Base-by-base conservation (phyloP, 2,113 vertebrate genomes). In the Corythaixoides concolor region DNA sequence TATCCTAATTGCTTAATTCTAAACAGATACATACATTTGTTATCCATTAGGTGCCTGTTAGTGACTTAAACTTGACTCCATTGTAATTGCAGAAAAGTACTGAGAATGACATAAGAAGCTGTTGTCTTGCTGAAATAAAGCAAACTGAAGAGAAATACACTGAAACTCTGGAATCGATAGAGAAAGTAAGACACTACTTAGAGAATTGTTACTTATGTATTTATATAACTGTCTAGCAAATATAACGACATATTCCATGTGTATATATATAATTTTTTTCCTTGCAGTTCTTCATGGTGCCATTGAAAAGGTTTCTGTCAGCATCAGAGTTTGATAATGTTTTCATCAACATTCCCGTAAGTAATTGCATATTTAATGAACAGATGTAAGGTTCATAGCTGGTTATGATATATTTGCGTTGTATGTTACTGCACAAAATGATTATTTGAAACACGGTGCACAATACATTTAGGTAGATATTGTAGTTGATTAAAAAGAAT, bases 71-170 rank as follows among this genome's bases (percentile, higher is more conserved):
- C 50, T 80, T 95, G 87, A 90, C 80, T 97, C 90, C 26, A 63
- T 77, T 98, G 94, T 97, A 95, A 94, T 98, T 98, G 86, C 98
- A 99, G 98, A 99, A 99, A 91, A 98, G 98, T 94, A 98, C 97
- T 37, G 99, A 99, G 98, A 99, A 98, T 83, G 99, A 99, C 85
- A 98, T 99, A 96, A 98, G 99, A 94, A 98, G 98, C 96, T 99
- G 99, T 97, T 99, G 99, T 95, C 98, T 99, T 60, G 96, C 98
- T 88, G 99, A 99, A 98, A 99, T 99, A 97, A 99, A 98, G 90
- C 99, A 99, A 98, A 99, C 99, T 2, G 99, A 99, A 96, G 99
- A 99, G 98, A 99, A 99, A 97, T 99, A 99, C 92, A 98, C 99
- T 7, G 99, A 99, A 97, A 99, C 99, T 4, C 96, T 99, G 98